A percentile compares a stretch with the other conserved stretches of the same genome.
These are phyloP conservation scores for Drosophila robusta DNA, from an alignment of 2,888 invertebrate species.

Conservation along the genomic window DNA sequence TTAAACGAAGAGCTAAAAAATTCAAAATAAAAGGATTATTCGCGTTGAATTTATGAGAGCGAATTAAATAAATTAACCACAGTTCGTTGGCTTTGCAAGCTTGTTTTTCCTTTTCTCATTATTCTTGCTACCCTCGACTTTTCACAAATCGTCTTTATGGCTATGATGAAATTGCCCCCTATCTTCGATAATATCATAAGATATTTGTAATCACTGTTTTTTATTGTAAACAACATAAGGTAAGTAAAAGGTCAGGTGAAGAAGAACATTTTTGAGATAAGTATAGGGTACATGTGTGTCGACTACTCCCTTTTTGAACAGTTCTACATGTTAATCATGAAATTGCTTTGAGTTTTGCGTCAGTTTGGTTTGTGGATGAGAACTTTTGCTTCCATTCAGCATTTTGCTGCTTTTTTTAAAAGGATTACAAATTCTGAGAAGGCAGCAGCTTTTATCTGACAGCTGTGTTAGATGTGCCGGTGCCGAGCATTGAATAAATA, in stretches of 20 bases:
- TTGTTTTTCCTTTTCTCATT: background rate
- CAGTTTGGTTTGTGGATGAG: slow-evolving; percentile 22
- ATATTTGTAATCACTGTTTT: no score
- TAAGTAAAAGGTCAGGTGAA: background rate
- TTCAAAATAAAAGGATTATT: slow-evolving; percentile 31
- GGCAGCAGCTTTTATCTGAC: background rate
- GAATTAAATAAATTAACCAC: slow-evolving; percentile 27
- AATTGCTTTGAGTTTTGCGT: slow-evolving; percentile 29
- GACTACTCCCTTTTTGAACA: background rate
- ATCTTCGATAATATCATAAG: no score
- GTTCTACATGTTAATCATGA: background rate
- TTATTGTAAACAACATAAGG: background rate
- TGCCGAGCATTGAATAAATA: background rate
- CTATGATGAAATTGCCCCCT: background rate
- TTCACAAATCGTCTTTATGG: slow-evolving; percentile 14
- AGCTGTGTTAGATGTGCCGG: background rate
- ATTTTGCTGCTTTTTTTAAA: background rate
- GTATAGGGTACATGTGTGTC: background rate
- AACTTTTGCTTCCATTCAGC: slow-evolving; percentile 8
- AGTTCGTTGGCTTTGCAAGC: background rate
- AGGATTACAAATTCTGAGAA: slow-evolving; percentile 2
- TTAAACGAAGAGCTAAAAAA: slow-evolving; percentile 6
- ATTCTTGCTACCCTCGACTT: background rate
- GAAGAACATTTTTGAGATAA: background rate
- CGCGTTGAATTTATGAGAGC: slow-evolving; percentile 18